phyloP scores from a whole-genome alignment of 2,113 vertebrate species.

The Menidia beryllina region DNA sequence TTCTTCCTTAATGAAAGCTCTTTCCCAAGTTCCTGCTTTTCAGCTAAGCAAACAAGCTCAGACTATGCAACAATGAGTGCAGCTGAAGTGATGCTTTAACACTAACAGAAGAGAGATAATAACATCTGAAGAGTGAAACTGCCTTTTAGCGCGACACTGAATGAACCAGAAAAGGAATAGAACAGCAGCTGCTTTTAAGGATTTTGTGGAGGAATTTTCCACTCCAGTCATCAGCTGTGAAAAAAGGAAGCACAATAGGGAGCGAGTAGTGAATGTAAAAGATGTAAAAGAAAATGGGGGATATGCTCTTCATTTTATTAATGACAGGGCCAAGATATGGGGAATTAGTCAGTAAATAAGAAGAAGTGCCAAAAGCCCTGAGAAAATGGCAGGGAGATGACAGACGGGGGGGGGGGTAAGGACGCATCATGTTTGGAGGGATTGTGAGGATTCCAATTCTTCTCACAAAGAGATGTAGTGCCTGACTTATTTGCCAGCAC shows the following conservation, averaged over 20 bases:
- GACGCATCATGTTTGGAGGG: conserved; percentile 25
- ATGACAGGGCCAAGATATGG: conserved; percentile 15
- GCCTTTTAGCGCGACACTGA: conserved; percentile 44
- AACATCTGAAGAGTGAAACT: conserved; percentile 26
- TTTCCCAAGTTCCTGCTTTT: conserved; percentile 34
- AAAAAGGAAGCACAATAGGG: conserved; percentile 7
- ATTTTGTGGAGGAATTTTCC: conserved; percentile 49
- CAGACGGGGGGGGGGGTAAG: conserved; percentile 1
- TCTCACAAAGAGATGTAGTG: conserved; percentile 63
- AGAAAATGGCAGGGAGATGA: conserved; percentile 12
- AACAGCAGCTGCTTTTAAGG: conserved; percentile 50
- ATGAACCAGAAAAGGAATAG: conserved; percentile 48
- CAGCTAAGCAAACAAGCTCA: conserved; percentile 44
- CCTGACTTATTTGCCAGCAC: conserved; percentile 60
- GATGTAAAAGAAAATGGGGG: conserved; percentile 10
- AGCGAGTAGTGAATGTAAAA: conserved; percentile 29
- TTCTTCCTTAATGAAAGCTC: conserved; percentile 47
- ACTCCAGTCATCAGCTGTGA: conserved; percentile 46
- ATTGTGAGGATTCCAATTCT: conserved; percentile 36
- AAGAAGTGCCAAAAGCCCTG: no score
- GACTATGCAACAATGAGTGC: conserved; percentile 35
- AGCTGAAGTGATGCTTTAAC: conserved; percentile 32
- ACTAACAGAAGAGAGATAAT: conserved; percentile 15
- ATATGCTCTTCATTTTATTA: conserved; percentile 42
- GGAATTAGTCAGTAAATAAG: conserved; percentile 23